phyloP scores from a whole-genome alignment of 2,113 vertebrate genomes.

The Mesocricetus auratus region DNA sequence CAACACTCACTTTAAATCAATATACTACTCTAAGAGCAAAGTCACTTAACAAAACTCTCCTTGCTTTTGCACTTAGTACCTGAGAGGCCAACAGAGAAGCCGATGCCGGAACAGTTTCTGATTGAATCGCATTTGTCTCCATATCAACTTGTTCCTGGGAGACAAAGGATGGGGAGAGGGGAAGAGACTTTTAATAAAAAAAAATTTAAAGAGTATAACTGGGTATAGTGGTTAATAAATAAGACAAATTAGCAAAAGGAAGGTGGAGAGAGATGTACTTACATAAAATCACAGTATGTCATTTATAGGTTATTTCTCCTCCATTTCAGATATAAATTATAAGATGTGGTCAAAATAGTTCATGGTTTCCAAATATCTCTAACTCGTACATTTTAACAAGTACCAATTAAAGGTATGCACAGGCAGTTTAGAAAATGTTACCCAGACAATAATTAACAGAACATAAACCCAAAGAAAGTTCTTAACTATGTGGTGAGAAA shows the following conservation, averaged over 20 bases:
- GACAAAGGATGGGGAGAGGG: slow-evolving; percentile 68
- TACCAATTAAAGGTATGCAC: slow-evolving; percentile 22
- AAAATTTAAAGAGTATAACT: slow-evolving; percentile 29
- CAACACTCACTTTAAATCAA: neutral
- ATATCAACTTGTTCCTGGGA: slow-evolving; percentile 87
- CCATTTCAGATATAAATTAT: neutral
- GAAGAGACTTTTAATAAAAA: slow-evolving; percentile 59
- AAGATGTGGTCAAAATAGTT: neutral
- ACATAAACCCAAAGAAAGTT: slow-evolving; percentile 16
- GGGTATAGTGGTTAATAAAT: slow-evolving; percentile 48
- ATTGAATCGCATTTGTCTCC: slow-evolving; percentile 86
- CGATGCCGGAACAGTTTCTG: slow-evolving; percentile 87
- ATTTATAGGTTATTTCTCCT: neutral
- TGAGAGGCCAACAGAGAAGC: slow-evolving; percentile 89
- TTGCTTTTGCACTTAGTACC: slow-evolving; percentile 83
- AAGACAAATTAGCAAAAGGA: slow-evolving; percentile 55
- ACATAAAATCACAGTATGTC: slow-evolving; percentile 10
- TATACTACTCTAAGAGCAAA: slow-evolving; percentile 19
- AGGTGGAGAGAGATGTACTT: slow-evolving; percentile 21
- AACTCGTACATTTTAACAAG: slow-evolving; percentile 29
- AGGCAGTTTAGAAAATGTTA: slow-evolving; percentile 38
- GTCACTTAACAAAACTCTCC: slow-evolving; percentile 46
- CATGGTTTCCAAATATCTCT: slow-evolving; percentile 37
- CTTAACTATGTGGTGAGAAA: neutral
- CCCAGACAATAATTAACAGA: slow-evolving; percentile 42